phyloP scores from a whole-genome alignment of 1,140 invertebrate species.

The Rhynchophorus ferrugineus region DNA sequence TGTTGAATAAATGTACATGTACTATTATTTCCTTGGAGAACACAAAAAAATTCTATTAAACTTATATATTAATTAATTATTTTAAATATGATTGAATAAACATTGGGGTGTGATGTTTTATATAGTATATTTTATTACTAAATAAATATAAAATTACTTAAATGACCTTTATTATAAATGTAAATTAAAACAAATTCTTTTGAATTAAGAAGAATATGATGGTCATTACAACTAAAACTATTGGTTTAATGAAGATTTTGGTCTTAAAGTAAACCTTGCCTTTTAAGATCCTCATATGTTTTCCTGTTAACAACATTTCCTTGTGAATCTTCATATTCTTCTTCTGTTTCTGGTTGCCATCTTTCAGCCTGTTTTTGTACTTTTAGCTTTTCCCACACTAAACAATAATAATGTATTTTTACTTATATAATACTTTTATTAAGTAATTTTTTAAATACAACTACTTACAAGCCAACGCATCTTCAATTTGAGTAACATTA shows the following conservation, averaged over 20 bases:
- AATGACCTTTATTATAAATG: too few species aligned
- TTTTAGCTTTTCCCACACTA: slow-evolving; percentile 96
- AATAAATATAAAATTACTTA: too few species aligned
- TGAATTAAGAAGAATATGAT: too few species aligned
- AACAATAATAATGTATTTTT: too few species aligned
- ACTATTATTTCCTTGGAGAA: too few species aligned
- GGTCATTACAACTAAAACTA: too few species aligned
- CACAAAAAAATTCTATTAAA: too few species aligned
- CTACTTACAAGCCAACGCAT: slow-evolving; percentile 81
- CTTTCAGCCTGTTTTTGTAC: slow-evolving; percentile 89
- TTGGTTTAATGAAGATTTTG: too few species aligned
- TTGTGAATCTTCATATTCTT: slow-evolving; percentile 97
- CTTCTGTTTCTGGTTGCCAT: slow-evolving; percentile 94
- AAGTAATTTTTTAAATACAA: not conserved
- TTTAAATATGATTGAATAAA: not conserved
- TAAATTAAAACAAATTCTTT: too few species aligned
- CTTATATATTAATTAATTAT: too few species aligned
- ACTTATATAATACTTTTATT: not conserved
- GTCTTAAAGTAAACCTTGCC: slow-evolving; percentile 86
- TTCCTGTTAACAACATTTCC: slow-evolving; percentile 99
- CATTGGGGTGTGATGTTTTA: not conserved
- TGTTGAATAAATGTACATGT: too few species aligned
- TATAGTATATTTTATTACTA: not conserved
- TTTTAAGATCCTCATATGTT: slow-evolving; percentile 96
- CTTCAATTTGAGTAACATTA: slow-evolving; percentile 98